Evolutionary conservation across 1,140 invertebrate genomes (phyloP).

Genomic region (Ceratitis capitata): DNA sequence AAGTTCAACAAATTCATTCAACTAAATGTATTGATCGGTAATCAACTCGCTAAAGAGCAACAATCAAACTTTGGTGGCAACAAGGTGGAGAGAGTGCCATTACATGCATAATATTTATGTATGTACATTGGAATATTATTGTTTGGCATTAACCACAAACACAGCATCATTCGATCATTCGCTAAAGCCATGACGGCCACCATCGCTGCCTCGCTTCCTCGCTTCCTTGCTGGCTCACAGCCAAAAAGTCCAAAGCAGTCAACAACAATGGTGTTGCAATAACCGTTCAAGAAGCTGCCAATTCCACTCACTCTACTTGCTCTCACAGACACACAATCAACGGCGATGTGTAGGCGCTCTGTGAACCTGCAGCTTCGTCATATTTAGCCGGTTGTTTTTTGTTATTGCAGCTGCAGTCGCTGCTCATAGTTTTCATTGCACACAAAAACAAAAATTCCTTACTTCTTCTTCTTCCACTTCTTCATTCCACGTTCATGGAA

Average conservation of each 20-base stretch:
- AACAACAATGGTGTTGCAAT: neutral
- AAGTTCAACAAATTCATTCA: neutral
- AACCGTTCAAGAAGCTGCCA: neutral
- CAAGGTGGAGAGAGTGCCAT: neutral
- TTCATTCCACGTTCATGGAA: neutral
- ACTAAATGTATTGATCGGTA: neutral
- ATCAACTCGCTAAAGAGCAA: neutral
- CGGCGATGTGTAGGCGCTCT: neutral
- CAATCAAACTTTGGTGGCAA: neutral
- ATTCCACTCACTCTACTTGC: neutral
- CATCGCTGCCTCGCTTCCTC: too few species aligned
- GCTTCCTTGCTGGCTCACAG: too few species aligned
- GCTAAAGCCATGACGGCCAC: neutral
- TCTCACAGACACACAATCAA: too few species aligned
- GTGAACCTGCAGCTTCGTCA: neutral
- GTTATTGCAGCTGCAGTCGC: neutral
- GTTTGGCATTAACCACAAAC: neutral
- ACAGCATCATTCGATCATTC: neutral
- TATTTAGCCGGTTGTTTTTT: too few species aligned
- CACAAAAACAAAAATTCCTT: neutral
- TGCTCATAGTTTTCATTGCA: slow-evolving; percentile 21
- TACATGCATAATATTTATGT: neutral
- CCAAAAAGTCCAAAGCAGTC: slow-evolving; percentile 20
- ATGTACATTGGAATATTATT: too few species aligned
- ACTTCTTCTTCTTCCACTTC: neutral